phyloP scores from a whole-genome alignment of 2,888 invertebrate species.

The Polyommatus icarus region DNA sequence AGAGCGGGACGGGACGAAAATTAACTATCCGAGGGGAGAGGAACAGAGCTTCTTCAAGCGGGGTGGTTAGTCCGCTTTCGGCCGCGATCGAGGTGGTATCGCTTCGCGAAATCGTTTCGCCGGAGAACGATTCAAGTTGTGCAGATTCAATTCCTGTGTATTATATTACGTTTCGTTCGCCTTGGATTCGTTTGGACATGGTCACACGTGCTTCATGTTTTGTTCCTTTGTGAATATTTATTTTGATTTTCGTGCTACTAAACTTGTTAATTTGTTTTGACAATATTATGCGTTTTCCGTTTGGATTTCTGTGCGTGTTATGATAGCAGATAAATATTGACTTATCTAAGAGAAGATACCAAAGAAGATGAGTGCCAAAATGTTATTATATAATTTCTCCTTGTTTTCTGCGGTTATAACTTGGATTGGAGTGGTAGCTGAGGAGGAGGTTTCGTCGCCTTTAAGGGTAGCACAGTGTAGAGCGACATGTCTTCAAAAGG shows the following conservation, averaged over 20 bases:
- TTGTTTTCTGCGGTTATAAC: constrained; percentile 68
- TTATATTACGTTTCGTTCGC: constrained; percentile 57
- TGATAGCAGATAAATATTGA: constrained; percentile 67
- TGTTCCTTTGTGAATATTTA: constrained; percentile 21
- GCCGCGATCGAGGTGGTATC: constrained; percentile 70
- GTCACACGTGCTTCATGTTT: constrained; percentile 19
- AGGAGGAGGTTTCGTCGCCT: constrained; percentile 85
- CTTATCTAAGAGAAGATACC: constrained; percentile 63
- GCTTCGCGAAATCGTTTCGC: constrained; percentile 50
- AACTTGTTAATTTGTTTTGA: constrained; percentile 42
- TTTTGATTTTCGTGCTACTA: constrained; percentile 34
- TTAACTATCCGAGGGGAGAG: constrained; percentile 79
- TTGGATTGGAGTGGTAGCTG: constrained; percentile 78
- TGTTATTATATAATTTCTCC: constrained; percentile 77
- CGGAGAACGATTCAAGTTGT: constrained; percentile 70
- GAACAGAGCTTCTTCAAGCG: constrained; percentile 76
- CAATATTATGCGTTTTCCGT: constrained; percentile 58
- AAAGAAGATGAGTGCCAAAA: constrained; percentile 81
- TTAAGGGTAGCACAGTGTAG: constrained; percentile 86
- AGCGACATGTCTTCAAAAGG: constrained; percentile 86
- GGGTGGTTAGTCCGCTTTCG: constrained; percentile 79
- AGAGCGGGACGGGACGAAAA: constrained; percentile 68
- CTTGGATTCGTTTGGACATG: constrained; percentile 46
- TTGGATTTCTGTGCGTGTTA: constrained; percentile 66
- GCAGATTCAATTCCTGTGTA: constrained; percentile 65